Evolutionary conservation across 2,888 invertebrate species (phyloP), one percentile per base, ranked within the genome.

Genomic region (Germaria angustata): DNA sequence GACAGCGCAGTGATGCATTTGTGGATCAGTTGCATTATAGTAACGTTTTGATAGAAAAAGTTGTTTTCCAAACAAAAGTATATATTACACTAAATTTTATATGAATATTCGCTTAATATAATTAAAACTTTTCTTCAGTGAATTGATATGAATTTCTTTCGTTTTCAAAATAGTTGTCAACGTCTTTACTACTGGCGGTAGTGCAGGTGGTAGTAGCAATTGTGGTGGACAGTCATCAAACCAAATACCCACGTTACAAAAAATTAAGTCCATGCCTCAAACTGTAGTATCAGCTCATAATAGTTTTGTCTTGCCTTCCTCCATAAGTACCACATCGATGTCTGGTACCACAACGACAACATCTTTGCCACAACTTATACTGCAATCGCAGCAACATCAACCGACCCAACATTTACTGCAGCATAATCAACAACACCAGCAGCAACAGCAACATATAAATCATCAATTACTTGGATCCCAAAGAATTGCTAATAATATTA

Each of bases 101-200:
- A n/a, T n/a, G n/a, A n/a, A n/a, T n/a, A n/a, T n/a, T n/a, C n/a
- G n/a, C n/a, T n/a, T n/a, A n/a, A n/a, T n/a, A n/a, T n/a, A n/a
- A n/a, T n/a, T n/a, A n/a, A n/a, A n/a, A n/a, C n/a, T n/a, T n/a
- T n/a, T n/a, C 2, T 1, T 17, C 20, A 51, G 15, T 15, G 2
- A 53, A 32, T 9, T 32, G 32, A 22, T 28, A 20, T 20, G 20
- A 5, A 20, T 34, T 51, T 46, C n/a, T 28, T 32, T 13, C n/a
- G 2, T 49, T 17, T 75, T 53, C 0, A 0, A 17, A 39, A 51
- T 66, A 85, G 88, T 91, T 87, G 88, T 90, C 17, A 91, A 90
- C 78, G 87, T 90, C 0, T 89, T 88, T 63, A 87, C 87, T 2
- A 87, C 87, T 11, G 86, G 87, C 84, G 22, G 36, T 22, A 63